Evolutionary conservation across 2,797 vertebrate genomes (phyloP).

Genomic region (Sphaeramia orbicularis): DNA sequence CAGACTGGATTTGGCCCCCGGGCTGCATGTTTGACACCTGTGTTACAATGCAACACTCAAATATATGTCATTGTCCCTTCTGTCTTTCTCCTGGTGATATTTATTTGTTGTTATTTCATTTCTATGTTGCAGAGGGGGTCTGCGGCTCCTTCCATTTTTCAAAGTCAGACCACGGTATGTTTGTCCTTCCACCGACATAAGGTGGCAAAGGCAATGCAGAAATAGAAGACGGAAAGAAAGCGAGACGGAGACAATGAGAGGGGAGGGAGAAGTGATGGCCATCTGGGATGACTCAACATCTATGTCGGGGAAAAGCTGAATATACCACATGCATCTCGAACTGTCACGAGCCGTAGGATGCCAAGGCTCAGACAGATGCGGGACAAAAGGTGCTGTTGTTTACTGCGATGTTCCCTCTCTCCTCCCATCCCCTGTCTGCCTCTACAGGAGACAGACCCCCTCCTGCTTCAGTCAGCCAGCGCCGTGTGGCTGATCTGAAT

Average conservation of each 20-base stretch:
- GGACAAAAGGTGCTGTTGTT: slow-evolving; percentile 84
- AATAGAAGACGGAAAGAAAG: slow-evolving; percentile 13
- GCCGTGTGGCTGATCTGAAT: slow-evolving; percentile 57
- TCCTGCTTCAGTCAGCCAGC: slow-evolving; percentile 55
- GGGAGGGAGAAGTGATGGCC: slow-evolving; percentile 46
- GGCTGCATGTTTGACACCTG: too few species aligned
- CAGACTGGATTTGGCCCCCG: too few species aligned
- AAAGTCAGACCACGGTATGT: slow-evolving; percentile 41
- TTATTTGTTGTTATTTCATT: too few species aligned
- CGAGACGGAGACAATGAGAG: slow-evolving; percentile 28
- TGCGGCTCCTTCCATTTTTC: slow-evolving; percentile 21
- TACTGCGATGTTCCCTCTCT: slow-evolving; percentile 67
- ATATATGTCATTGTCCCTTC: too few species aligned
- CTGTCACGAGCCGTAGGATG: slow-evolving; percentile 75
- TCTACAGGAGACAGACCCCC: slow-evolving; percentile 60
- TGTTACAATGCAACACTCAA: too few species aligned
- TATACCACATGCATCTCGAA: slow-evolving; percentile 64
- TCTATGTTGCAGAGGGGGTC: too few species aligned
- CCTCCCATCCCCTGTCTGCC: slow-evolving; percentile 59
- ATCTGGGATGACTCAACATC: slow-evolving; percentile 74
- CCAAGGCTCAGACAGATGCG: slow-evolving; percentile 76
- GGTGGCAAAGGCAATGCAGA: slow-evolving; percentile 11
- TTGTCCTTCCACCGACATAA: slow-evolving; percentile 30
- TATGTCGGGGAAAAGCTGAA: slow-evolving; percentile 61
- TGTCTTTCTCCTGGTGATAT: too few species aligned